Base-by-base conservation (phyloP, 64 coral and sea anemone genomes). In the Montipora cactus region DNA sequence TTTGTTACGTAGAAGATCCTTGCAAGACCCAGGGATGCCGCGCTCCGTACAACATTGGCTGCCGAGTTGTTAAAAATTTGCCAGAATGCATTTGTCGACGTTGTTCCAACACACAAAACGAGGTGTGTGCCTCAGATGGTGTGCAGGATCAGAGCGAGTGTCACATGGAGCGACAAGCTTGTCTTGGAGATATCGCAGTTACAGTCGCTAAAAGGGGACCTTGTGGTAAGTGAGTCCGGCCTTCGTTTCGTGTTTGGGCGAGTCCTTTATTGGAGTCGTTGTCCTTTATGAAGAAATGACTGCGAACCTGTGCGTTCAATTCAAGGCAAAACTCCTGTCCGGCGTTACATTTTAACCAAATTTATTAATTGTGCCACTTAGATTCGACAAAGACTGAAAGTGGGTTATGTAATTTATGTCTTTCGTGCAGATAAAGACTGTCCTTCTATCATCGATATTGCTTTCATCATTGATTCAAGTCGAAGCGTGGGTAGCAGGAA, bases 401-500 rank as follows among this genome's bases (percentile, higher is more conserved):
- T 37, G 37, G 37, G 37, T 37, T 37, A 37, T 37, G 37, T 37
- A 37, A 37, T 37, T 37, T 37, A 37, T 37, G 37, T 37, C 37
- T 37, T 37, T 37, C 37, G 37, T 37, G 37, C 79, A 72, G 86
- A 62, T 74, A 72, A 58, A 66, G 59, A 90, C 15, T 90, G 89
- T 49, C 48, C 44, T 19, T n/a, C 61, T n/a, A 20, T 70, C 44
- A 15, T 89, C 16, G 92, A 94, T 16, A 75, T 94, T 28, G 92
- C 78, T 73, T 94, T 94, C 22, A 70, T 94, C 50, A 73, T 94
- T 22, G 92, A 94, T 64, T 94, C 92, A 89, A 81, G 77, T 75
- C 86, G 92, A 66, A 89, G 86, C 74, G 89, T 94, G 53, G 88
- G 92, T 13, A 85, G 67, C 53, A 89, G 37, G 49, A 94, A 94